phyloP scores from a whole-genome alignment of 2,113 vertebrate species.

The Dunckerocampus dactyliophorus region DNA sequence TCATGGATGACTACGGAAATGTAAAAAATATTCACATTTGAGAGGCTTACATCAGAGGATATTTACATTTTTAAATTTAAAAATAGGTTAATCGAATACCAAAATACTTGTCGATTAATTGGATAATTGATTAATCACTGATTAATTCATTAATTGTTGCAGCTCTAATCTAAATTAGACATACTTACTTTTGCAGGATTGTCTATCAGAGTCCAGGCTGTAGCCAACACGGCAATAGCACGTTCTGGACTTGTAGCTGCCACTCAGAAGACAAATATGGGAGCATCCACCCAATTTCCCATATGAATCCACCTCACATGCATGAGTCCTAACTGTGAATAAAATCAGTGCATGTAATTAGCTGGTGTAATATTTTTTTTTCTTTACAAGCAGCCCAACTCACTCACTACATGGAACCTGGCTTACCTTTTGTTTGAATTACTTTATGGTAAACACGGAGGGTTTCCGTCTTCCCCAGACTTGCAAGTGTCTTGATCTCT shows the following conservation, averaged over 20 bases:
- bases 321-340: constrained; percentile 84
- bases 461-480: constrained; percentile 73
- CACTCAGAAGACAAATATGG: constrained; percentile 92
- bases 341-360: constrained; percentile 9
- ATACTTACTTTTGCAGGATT: constrained; percentile 95
- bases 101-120: no score
- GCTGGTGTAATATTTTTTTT: neutral
- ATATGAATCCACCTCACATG: constrained; percentile 81
- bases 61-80: no score
- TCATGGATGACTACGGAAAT: no score
- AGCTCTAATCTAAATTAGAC: neutral
- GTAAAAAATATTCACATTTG: no score
- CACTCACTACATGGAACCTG: constrained; percentile 8
- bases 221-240: constrained; percentile 93
- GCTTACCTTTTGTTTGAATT: constrained; percentile 84
- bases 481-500: constrained; percentile 74
- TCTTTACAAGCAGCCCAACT: neutral
- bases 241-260: constrained; percentile 88
- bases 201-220: constrained; percentile 84
- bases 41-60: no score
- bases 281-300: constrained; percentile 86
- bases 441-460: constrained; percentile 89
- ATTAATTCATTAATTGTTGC: no score
- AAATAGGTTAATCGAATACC: no score
- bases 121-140: no score